Base-by-base conservation (phyloP, 2,797 vertebrate genomes). In the Sebastes itinus region DNA sequence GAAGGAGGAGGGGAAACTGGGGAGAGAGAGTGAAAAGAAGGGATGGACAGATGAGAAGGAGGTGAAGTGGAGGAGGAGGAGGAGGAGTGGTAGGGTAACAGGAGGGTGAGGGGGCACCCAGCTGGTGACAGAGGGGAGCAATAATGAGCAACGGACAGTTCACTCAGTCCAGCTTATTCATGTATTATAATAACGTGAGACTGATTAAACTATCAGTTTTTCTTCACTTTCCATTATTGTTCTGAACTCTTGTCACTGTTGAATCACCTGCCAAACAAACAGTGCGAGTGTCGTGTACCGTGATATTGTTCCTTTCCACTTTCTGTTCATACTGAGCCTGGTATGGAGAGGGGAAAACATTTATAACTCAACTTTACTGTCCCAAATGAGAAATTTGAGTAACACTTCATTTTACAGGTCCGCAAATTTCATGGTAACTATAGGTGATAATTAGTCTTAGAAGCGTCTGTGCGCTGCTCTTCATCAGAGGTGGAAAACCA, bases 31-130 rank as follows among this genome's bases (percentile, higher is more conserved):
- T 46, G 65, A 84, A 80, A 84, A 84, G 77, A 71, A 71, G 32
- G 70, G 72, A 83, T 72, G 82, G 80, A 86, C 56, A 76, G 84
- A 89, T 78, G 85, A 85, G 78, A 85, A 59, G 89, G 92, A 90
- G 90, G 92, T 92, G 94, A 80, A 77, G 72, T 2, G 8, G 62
- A 71, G 86, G 81, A 72, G 62, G 64, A 56, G 85, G 81, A 72
- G 64, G 64, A 54, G 28, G 46, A 67, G 65, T 18, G 23, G 55
- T 71, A 61, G 56, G 58, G 63, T 12, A 61, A n/a, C 23, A 54
- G 54, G 25, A 61, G 73, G 69, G 58, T 33, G 69, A 80, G 68
- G 68, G 77, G 75, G 20, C 56, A 75, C 61, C 13, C 84, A 82
- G 87, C 42, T 22, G 85, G 79, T 75, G 86, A 85, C 54, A 42